Percentiles rank a stretch among this genome's conserved stretches.
These are phyloP conservation scores for Neelides sp. DNA, from an alignment of 1,140 invertebrate species.

Conservation along the genomic window DNA sequence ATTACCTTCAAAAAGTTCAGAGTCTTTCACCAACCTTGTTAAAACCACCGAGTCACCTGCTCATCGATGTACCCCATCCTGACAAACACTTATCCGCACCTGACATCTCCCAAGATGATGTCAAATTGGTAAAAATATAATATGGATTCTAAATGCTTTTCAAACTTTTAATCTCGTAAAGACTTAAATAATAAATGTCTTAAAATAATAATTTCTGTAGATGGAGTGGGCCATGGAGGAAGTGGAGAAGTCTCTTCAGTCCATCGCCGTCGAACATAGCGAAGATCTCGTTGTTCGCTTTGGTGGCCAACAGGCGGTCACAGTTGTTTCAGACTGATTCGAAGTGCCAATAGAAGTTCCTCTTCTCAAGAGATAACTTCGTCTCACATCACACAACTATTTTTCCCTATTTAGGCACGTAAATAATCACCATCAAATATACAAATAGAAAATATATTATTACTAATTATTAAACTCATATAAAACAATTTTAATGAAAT, in stretches of 20 bases:
- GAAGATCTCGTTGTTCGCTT: slow-evolving; percentile 30
- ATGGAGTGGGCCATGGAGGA: slow-evolving; percentile 29
- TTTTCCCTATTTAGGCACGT: no score
- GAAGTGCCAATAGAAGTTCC: not conserved
- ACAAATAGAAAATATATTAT: no score
- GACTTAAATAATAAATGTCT: not conserved
- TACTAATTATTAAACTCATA: no score
- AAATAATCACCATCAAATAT: no score
- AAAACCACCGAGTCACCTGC: slow-evolving; percentile 7
- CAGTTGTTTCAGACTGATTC: not conserved
- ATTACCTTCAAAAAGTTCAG: slow-evolving; percentile 26
- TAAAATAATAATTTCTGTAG: slow-evolving; percentile 14
- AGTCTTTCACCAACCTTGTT: slow-evolving; percentile 19
- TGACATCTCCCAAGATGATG: slow-evolving; percentile 25
- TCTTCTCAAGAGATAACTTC: no score
- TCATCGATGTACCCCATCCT: slow-evolving; percentile 27
- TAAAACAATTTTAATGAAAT: no score
- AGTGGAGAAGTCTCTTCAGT: slow-evolving; percentile 24
- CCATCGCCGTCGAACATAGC: slow-evolving; percentile 25
- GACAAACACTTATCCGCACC: slow-evolving; percentile 24
- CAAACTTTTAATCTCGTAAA: not conserved
- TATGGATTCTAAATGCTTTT: no score
- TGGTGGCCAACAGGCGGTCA: slow-evolving; percentile 9
- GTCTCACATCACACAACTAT: no score
- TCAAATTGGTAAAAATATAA: slow-evolving; percentile 27